Percentiles rank a stretch among this genome's conserved stretches.
Conservation (phyloP, 2,888 invertebrate species). For the Watsonalla cultraria region DNA sequence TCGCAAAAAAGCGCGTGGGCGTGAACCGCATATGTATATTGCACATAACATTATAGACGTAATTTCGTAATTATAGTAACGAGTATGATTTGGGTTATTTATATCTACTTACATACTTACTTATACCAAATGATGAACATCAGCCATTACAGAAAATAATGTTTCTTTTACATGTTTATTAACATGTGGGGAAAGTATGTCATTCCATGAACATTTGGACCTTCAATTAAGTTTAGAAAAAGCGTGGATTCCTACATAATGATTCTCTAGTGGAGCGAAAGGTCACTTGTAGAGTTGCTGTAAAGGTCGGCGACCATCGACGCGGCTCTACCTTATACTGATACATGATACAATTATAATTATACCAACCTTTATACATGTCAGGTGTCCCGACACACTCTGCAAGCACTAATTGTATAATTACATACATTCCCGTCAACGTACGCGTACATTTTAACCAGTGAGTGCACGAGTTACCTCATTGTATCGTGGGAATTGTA, state of each 20-base stretch:
- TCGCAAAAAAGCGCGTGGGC: not conserved
- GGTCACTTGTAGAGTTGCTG: slow-evolving; percentile 60
- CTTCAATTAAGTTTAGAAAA: slow-evolving; percentile 13
- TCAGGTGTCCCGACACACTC: slow-evolving; percentile 10
- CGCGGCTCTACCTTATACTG: slow-evolving; percentile 16
- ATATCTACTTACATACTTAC: no score
- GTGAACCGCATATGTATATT: not conserved
- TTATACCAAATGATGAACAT: no score
- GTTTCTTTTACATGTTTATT: no score
- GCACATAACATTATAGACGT: no score
- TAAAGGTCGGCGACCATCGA: slow-evolving; percentile 55
- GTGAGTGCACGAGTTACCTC: not conserved
- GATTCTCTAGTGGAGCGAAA: slow-evolving; percentile 42
- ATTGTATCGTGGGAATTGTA: slow-evolving; percentile 20
- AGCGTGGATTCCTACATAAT: slow-evolving; percentile 22
- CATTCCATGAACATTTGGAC: slow-evolving; percentile 6
- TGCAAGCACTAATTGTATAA: not conserved
- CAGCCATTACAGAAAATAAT: no score
- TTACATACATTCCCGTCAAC: not conserved
- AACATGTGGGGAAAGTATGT: not conserved
- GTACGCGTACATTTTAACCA: not conserved
- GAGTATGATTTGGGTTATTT: no score
- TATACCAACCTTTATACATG: slow-evolving; percentile 29
- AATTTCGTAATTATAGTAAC: no score
- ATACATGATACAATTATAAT: slow-evolving; percentile 16